Conservation (phyloP, 2,797 vertebrate species). For the Notolabrus celidotus region DNA sequence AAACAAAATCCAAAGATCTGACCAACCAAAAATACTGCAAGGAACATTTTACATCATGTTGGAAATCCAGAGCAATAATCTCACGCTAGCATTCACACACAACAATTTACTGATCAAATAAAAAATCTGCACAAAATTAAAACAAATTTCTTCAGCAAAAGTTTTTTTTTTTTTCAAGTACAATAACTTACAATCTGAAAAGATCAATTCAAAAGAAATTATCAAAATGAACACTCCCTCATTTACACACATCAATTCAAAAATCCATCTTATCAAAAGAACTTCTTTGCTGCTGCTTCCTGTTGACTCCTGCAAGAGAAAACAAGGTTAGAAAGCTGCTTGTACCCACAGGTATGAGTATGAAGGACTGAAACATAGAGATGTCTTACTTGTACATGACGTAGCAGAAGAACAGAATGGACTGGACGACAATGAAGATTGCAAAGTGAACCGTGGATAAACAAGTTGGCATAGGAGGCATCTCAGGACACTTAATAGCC, state of each 20-base stretch:
- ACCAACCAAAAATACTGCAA: conserved; percentile 75
- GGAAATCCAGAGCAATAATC: conserved; percentile 55
- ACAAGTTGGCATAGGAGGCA: conserved; percentile 90
- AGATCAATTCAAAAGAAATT: conserved; percentile 52
- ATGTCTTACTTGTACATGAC: conserved; percentile 93
- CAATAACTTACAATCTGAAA: conserved; percentile 93
- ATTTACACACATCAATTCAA: conserved; percentile 79
- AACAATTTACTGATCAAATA: conserved; percentile 72
- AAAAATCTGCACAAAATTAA: conserved; percentile 76
- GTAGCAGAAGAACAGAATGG: conserved; percentile 93
- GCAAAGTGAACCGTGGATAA: conserved; percentile 93
- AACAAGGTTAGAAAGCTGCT: conserved; percentile 10
- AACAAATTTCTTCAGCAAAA: conserved; percentile 72
- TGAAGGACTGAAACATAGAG: neutral
- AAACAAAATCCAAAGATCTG: conserved; percentile 56
- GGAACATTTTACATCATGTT: conserved; percentile 75
- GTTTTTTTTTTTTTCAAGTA: conserved; percentile 77
- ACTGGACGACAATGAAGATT: conserved; percentile 91
- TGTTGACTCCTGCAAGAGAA: conserved; percentile 91
- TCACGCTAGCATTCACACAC: conserved; percentile 71
- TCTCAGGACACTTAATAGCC: conserved; percentile 89
- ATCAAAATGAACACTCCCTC: conserved; percentile 83
- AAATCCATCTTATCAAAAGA: conserved; percentile 92
- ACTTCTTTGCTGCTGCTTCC: conserved; percentile 99
- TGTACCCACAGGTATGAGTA: conserved; percentile 1